Base-by-base conservation (phyloP, 2,113 vertebrate species). In the Athene noctua region DNA sequence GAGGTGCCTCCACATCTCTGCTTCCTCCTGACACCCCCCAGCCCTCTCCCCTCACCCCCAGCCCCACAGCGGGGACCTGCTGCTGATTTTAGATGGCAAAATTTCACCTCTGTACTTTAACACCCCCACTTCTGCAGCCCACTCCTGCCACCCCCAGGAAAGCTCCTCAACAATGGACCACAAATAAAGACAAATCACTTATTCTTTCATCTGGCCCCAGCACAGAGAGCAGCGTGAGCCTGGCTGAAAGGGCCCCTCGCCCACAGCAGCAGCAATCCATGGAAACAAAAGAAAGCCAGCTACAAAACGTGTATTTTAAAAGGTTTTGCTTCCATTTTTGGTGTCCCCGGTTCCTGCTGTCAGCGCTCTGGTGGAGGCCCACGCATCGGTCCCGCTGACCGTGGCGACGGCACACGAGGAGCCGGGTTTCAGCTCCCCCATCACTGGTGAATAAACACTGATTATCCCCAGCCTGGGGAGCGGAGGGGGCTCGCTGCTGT, bases 171-270 rank as follows among this genome's bases (percentile, higher is more conserved):
- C 68, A 49, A 54, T 2, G 57, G 52, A 13, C 72, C n/a, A 23
- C 47, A 26, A 44, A 19, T 1, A 44, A 70, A 73, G 71, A 66
- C 51, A 79, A 89, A 49, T 25, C 66, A 4, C 65, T 62, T 5
- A 17, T 54, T 75, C 85, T 61, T 80, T 42, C 82, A 22, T 11
- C 59, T 19, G 57, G 71, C 57, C 71, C 7, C 68, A 42, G 94
- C 15, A 2, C 59, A 10, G 65, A 29, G 34, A 89, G 81, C 89
- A 79, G 91, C 26, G 2, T 44, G 91, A 94, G 82, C 58, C 79
- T 5, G 62, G 88, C 92, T 94, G 80, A 77, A 90, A 86, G 82
- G 77, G 75, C 62, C 73, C 54, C 77, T 89, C 46, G n/a, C 89
- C 93, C 90, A 88, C 96, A 38, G 79, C 2, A 0, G 54, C 90